Evolutionary conservation across 2,888 invertebrate species (phyloP).

Genomic region (Oasisia sp.): DNA sequence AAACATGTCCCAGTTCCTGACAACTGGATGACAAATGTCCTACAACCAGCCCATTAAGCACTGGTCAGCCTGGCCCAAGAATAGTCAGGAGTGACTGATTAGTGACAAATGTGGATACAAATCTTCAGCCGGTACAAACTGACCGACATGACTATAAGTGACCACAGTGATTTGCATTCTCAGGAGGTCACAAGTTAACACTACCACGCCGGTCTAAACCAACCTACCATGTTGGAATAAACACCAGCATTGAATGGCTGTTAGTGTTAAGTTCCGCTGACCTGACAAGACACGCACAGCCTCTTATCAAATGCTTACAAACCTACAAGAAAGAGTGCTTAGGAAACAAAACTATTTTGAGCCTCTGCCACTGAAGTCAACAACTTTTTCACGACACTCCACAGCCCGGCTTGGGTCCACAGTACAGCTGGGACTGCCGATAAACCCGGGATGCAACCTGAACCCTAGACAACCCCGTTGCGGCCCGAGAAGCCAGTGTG

Average conservation of each 20-base stretch:
- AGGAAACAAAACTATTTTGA: background rate
- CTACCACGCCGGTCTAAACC: background rate
- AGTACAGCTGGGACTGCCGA: background rate
- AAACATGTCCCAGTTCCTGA: background rate
- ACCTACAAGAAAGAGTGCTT: background rate
- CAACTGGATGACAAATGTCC: background rate
- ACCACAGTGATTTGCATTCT: background rate
- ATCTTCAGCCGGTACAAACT: background rate
- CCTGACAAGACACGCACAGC: background rate
- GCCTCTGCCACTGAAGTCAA: background rate
- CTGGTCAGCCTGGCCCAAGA: background rate
- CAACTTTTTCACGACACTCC: background rate
- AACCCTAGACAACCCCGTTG: background rate
- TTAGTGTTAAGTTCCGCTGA: background rate
- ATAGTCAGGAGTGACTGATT: background rate
- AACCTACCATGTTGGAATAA: background rate
- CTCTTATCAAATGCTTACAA: conserved; percentile 10
- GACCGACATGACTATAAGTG: background rate
- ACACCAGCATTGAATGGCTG: background rate
- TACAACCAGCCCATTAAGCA: background rate
- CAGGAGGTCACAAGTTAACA: background rate
- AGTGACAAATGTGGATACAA: conserved; percentile 1
- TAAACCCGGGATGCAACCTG: background rate
- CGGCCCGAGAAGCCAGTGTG: background rate
- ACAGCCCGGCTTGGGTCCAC: background rate